A percentile compares a stretch with the other conserved stretches of the same genome.
phyloP scores from a whole-genome alignment of 1,140 invertebrate genomes.

The Aricia agestis region DNA sequence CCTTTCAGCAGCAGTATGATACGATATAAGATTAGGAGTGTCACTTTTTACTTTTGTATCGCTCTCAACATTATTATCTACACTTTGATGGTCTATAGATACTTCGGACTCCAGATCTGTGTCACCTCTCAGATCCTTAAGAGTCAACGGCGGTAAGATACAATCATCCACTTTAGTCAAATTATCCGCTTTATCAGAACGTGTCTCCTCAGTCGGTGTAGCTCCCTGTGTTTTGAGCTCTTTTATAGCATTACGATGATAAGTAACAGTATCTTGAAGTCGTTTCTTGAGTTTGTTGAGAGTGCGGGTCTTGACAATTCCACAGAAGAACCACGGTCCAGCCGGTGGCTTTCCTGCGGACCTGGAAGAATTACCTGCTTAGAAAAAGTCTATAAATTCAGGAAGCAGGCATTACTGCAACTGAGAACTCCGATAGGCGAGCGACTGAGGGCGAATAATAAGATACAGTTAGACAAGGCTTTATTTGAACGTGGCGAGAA shows the following conservation, averaged over 20 bases:
- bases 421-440: too few species aligned
- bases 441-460: too few species aligned
- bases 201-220: conserved; percentile 8
- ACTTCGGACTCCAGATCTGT: conserved; percentile 33
- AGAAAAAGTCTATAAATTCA: neutral
- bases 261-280: conserved; percentile 44
- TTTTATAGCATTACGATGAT: conserved; percentile 45
- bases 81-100: conserved; percentile 18
- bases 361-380: conserved; percentile 25
- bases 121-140: conserved; percentile 48
- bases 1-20: conserved; percentile 52
- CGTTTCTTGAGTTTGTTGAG: conserved; percentile 48
- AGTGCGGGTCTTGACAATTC: conserved; percentile 52
- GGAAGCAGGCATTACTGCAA: neutral
- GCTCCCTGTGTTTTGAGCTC: conserved; percentile 23
- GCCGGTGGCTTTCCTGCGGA: conserved; percentile 38
- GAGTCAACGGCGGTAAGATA: conserved; percentile 38
- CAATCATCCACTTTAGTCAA: conserved; percentile 27
- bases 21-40: conserved; percentile 34
- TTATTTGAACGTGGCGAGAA: too few species aligned
- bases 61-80: conserved; percentile 8
- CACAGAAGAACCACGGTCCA: conserved; percentile 58
- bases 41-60: conserved; percentile 28
- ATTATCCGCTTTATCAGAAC: conserved; percentile 9
- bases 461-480: too few species aligned